Conservation (phyloP, 2,797 vertebrate genomes). For the Paedocypris micromegethes region DNA sequence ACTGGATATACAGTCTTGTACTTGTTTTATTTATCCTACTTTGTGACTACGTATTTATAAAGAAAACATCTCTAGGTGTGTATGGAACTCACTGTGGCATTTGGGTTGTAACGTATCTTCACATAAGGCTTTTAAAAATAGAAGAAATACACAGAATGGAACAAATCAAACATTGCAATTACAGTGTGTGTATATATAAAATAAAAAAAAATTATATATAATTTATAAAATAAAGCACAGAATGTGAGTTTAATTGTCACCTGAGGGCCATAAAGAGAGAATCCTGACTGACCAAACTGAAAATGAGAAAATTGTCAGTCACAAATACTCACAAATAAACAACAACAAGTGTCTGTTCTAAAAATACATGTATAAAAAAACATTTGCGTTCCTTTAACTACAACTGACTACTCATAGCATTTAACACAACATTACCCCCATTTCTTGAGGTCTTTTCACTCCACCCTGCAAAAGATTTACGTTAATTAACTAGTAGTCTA, state of each 20-base stretch:
- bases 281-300: neutral
- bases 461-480: constrained; percentile 41
- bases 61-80: neutral
- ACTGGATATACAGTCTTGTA: too few species aligned
- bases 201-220: neutral
- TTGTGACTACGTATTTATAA: neutral
- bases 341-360: neutral
- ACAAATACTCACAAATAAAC: neutral
- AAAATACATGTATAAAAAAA: neutral
- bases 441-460: constrained; percentile 14
- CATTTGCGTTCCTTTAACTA: too few species aligned
- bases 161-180: constrained; percentile 8
- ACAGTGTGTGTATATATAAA: neutral
- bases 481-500: neutral
- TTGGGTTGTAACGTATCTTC: constrained; percentile 52
- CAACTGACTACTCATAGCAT: neutral
- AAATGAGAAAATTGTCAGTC: neutral
- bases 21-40: too few species aligned
- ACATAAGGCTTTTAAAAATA: constrained; percentile 51
- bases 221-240: neutral
- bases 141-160: neutral
- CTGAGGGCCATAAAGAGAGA: constrained; percentile 12
- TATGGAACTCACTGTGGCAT: constrained; percentile 46
- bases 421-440: constrained; percentile 35
- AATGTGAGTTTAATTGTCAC: constrained; percentile 10